These are phyloP conservation scores for Ciona savignyi DNA, from an alignment of 23 tunicate genomes.

Conservation along the genomic window DNA sequence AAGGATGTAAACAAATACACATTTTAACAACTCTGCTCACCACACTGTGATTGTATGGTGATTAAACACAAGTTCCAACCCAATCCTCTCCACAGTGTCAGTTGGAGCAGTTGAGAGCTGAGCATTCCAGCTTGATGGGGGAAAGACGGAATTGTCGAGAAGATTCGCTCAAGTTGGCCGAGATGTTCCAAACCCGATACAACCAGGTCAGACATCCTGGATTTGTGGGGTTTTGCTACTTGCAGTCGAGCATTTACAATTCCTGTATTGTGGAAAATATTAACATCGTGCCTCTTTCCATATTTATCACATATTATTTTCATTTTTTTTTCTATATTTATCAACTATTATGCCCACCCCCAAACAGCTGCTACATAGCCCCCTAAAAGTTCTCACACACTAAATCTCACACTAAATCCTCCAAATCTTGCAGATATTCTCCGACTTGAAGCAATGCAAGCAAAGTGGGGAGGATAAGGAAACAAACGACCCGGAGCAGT, in stretches of 20 bases:
- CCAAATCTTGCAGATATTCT: neutral
- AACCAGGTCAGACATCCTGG: constrained; percentile 32
- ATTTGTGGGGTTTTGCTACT: neutral
- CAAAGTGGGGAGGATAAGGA: neutral
- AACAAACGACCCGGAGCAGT: neutral
- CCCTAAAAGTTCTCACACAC: too few species aligned
- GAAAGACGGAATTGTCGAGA: constrained; percentile 59
- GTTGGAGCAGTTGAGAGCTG: constrained; percentile 29
- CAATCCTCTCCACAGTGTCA: constrained; percentile 16
- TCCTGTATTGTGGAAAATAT: neutral
- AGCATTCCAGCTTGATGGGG: constrained; percentile 47
- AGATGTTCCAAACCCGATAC: constrained; percentile 25
- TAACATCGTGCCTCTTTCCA: neutral
- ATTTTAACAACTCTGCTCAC: too few species aligned
- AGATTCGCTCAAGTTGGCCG: constrained; percentile 26
- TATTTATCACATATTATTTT: neutral
- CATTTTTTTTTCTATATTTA: too few species aligned
- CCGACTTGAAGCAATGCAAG: neutral
- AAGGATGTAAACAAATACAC: too few species aligned
- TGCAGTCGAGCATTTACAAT: too few species aligned
- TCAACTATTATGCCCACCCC: too few species aligned
- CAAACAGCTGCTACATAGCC: too few species aligned
- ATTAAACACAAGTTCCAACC: too few species aligned
- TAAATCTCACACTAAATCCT: neutral
- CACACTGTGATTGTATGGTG: too few species aligned